These are phyloP conservation scores for Simalia tracyae DNA, from an alignment of 2,797 vertebrate genomes.

Conservation along the genomic window DNA sequence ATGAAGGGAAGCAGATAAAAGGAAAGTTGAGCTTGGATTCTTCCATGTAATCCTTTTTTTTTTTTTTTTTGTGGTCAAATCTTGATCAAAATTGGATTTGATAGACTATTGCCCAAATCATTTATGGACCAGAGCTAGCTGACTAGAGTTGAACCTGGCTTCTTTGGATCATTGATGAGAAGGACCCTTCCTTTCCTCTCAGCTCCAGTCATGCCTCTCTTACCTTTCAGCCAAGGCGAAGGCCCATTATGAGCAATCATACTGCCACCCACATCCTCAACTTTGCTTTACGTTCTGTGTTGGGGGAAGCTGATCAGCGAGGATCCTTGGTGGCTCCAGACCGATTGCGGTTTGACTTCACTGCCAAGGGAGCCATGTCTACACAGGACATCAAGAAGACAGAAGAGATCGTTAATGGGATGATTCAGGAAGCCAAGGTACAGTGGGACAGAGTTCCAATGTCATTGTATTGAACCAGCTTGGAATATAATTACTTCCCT, in stretches of 20 bases:
- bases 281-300: conserved; percentile 87
- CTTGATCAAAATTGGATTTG: background rate
- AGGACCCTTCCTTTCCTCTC: background rate
- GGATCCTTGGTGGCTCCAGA: conserved; percentile 94
- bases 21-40: background rate
- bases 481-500: background rate
- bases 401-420: conserved; percentile 83
- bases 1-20: background rate
- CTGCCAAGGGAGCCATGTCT: conserved; percentile 91
- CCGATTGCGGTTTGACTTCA: conserved; percentile 95
- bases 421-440: conserved; percentile 92
- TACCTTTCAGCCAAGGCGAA: conserved; percentile 80
- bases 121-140: background rate
- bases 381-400: conserved; percentile 86
- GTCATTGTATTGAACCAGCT: background rate
- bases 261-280: conserved; percentile 96
- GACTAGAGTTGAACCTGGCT: background rate
- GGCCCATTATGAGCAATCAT: conserved; percentile 97
- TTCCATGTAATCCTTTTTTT: background rate
- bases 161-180: background rate
- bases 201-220: background rate
- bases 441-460: background rate
- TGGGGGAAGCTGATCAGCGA: conserved; percentile 94
- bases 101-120: background rate
- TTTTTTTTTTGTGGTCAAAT: background rate